Evolutionary conservation across 2,888 invertebrate species (phyloP).

Genomic region (Lycocerus yunnanus): DNA sequence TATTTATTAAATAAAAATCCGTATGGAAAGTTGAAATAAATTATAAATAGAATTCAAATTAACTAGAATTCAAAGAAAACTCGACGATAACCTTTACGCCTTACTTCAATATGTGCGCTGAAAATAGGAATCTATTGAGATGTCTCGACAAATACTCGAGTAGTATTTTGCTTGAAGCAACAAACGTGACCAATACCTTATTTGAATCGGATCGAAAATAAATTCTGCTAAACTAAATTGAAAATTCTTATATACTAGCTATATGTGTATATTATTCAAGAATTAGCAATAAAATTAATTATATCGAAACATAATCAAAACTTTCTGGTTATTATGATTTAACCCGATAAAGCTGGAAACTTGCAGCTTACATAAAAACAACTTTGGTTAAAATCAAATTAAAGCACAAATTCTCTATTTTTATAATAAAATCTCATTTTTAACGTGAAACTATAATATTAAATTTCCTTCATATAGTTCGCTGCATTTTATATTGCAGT

Average conservation of each 20-base stretch:
- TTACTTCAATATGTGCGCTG: constrained; percentile 9
- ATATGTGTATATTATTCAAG: too few species aligned
- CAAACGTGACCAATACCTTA: background rate
- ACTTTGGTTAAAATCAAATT: background rate
- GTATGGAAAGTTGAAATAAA: background rate
- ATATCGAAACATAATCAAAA: background rate
- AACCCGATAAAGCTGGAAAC: background rate
- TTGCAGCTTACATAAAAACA: background rate
- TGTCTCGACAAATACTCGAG: constrained; percentile 9
- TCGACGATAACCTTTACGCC: background rate
- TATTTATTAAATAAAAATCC: background rate
- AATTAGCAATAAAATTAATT: too few species aligned
- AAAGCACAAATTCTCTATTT: background rate
- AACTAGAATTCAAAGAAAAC: background rate
- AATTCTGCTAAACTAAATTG: background rate
- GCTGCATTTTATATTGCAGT: background rate
- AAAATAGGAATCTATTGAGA: constrained; percentile 9
- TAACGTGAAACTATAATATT: background rate
- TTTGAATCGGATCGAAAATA: background rate
- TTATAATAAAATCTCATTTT: background rate
- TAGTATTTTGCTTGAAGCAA: constrained; percentile 8
- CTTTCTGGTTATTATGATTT: background rate
- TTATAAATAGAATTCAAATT: background rate
- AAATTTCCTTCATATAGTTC: background rate
- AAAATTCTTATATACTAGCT: background rate